Evolutionary conservation across 2,113 vertebrate species (phyloP), one percentile per base, ranked within the genome.

Genomic region (Chrysochloris asiatica): DNA sequence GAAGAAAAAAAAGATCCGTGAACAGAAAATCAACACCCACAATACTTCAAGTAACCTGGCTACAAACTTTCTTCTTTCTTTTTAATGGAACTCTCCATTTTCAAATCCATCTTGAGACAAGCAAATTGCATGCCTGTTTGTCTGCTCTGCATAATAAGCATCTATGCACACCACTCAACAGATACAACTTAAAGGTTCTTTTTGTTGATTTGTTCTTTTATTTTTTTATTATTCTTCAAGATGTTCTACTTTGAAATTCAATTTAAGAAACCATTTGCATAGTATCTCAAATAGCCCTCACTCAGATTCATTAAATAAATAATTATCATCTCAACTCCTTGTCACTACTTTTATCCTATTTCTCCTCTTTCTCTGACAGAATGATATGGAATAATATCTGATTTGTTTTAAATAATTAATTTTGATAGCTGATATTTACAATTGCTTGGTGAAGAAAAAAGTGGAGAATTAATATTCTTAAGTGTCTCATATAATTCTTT

Each of bases 1-100:
- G 47, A 89, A 45, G 33, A 79, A 73, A 52, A 36, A n/a, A 73
- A 81, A 52, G 19, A 38, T 80, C 3, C 0, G 0, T 69, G 50
- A 88, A 72, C 22, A 63, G 63, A 93, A 93, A 88, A 88, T 48
- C 69, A 93, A 79, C 45, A 81, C 52, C 59, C 17, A 71, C 65
- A 86, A 47, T 14, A 13, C 38, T 90, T 85, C 83, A 75, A 76
- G 48, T 24, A 47, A 10, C 5, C 11, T 36, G 36, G 9, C 4
- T 92, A 28, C 21, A 72, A 56, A 2, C 30, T 41, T 52, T 89
- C 48, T 73, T 72, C 28, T 65, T n/a, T 54, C 9, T 30, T 92
- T 81, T 73, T 24, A 90, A 82, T 83, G 59, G n/a, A 86, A 83
- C 0, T 65, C 30, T 92, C 19, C 21, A 56, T 81, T 95, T 80